phyloP scores from a whole-genome alignment of 2,888 invertebrate genomes.

The Bedellia somnulentella region DNA sequence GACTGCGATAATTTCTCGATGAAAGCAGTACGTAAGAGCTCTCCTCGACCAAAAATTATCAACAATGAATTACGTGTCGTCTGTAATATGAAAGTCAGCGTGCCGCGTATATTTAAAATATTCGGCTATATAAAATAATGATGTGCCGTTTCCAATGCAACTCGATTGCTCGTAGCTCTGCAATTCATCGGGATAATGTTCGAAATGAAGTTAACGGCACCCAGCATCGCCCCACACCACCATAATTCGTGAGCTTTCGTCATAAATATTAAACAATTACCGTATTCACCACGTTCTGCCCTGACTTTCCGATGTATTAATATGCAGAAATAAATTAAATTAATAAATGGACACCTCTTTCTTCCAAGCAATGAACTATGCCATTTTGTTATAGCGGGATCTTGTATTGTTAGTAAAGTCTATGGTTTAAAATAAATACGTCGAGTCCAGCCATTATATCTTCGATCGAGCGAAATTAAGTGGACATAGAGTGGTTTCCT shows the following conservation, averaged over 20 bases:
- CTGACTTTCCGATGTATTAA: no score
- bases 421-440: no score
- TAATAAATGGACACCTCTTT: no score
- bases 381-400: no score
- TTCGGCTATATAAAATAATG: constrained; percentile 3
- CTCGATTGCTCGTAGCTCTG: background rate
- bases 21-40: no score
- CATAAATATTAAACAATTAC: constrained; percentile 3
- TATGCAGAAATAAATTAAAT: no score
- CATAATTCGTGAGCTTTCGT: constrained; percentile 3
- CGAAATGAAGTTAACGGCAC: constrained; percentile 4
- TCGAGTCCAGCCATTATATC: no score
- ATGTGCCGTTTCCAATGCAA: constrained; percentile 2
- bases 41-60: background rate
- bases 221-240: background rate
- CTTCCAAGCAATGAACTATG: no score
- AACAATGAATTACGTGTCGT: background rate
- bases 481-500: no score
- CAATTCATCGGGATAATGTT: constrained; percentile 2
- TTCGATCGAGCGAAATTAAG: no score
- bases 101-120: background rate
- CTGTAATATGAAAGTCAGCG: background rate
- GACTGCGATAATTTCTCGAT: constrained; percentile 5
- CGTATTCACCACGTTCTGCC: no score
- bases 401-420: no score